Base-by-base conservation (phyloP, 2,888 invertebrate species). In the Apodemia duryi region DNA sequence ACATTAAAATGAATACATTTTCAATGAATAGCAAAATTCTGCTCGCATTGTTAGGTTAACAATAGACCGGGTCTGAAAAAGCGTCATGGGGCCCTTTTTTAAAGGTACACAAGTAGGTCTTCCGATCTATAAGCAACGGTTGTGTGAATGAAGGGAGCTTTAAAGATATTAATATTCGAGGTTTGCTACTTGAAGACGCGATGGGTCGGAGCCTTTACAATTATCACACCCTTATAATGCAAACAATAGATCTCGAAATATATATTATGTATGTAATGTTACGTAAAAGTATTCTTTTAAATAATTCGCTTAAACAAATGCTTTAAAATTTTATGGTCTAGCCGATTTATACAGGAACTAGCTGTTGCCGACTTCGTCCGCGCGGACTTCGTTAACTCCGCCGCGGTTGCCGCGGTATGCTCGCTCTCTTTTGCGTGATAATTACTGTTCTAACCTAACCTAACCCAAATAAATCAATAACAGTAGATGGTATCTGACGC, bases 31-130 rank as follows among this genome's bases (percentile, higher is more conserved):
- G 78, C 75, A 74, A 74, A 82, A 79, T 81, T 82, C 77, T 70
- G 74, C 74, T 74, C 76, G 80, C 84, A 83, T 81, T 84, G 77
- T 75, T 73, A 71, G 75, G 72, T 77, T 75, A 78, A 81, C 80
- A 84, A 83, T 77, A 70, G 78, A 69, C 72, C 65, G 71, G 69
- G 71, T 63, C 70, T 74, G 72, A 71, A 79, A 75, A 76, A 77
- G 71, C 69, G 69, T 71, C 73, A 70, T 70, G 73, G 74, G 74
- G 74, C 73, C 73, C 72, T 69, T 77, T 78, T 75, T 69, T 65
- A 69, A 69, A 69, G 70, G 71, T 72, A 71, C 49, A 49, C 49
- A 49, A 49, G 49, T n/a, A 49, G 49, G 49, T 49, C 21, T 49
- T 57, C 7, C 35, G 35, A 57, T 32, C n/a, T 57, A 57, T 32